These are phyloP conservation scores for Epinotia nisella DNA, from an alignment of 2,888 invertebrate species.

Conservation along the genomic window DNA sequence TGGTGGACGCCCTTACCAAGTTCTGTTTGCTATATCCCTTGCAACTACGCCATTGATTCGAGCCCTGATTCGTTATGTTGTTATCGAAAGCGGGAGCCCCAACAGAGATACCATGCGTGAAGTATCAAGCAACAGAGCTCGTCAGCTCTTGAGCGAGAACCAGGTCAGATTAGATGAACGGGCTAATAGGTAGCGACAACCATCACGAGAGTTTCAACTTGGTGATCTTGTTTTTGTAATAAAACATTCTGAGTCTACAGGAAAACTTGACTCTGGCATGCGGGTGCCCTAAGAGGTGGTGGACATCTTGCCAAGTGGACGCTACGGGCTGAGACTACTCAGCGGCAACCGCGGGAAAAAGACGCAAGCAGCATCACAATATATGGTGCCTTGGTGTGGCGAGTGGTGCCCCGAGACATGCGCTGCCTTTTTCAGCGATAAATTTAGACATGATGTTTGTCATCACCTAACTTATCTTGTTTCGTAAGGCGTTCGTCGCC, in stretches of 20 bases:
- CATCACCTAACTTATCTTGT: not conserved
- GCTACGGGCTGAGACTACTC: constrained; percentile 39
- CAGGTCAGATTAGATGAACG: constrained; percentile 9
- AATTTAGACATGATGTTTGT: not conserved
- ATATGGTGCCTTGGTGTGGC: constrained; percentile 47
- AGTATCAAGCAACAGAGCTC: not conserved
- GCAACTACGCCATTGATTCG: not conserved
- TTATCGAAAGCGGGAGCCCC: constrained; percentile 12
- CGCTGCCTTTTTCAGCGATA: constrained; percentile 6
- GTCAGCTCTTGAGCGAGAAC: not conserved
- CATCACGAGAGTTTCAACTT: constrained; percentile 22
- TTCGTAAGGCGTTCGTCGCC: not conserved
- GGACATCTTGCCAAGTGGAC: constrained; percentile 32
- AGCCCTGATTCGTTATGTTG: too few relatives aligned
- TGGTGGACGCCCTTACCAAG: too few relatives aligned
- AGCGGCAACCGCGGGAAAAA: constrained; percentile 38
- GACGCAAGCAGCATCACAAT: constrained; percentile 43
- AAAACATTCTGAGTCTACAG: constrained; percentile 33
- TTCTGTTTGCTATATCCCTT: too few relatives aligned
- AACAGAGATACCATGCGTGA: constrained; percentile 28
- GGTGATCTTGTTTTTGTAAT: constrained; percentile 32
- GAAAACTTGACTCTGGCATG: constrained; percentile 40
- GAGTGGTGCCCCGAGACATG: constrained; percentile 38
- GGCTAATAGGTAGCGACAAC: not conserved
- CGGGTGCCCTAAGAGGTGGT: constrained; percentile 39